Conservation (phyloP, 2,113 vertebrate species). For the Gnathonemus longibarbis region DNA sequence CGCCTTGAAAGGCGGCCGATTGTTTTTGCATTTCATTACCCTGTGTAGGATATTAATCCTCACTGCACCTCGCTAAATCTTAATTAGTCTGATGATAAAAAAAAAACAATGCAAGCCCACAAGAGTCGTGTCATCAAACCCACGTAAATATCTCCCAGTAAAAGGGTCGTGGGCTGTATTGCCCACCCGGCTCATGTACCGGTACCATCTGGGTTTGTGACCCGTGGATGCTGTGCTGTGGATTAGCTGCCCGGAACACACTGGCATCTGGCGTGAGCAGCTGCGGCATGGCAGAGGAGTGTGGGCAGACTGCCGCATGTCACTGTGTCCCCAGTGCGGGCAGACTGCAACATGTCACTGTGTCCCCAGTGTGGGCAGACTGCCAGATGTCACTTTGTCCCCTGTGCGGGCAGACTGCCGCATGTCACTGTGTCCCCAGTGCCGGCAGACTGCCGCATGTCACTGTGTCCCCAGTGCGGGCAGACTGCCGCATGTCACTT, state of each 20-base stretch:
- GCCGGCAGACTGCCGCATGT: neutral
- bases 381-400: neutral
- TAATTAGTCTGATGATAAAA: slow-evolving; percentile 43
- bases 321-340: neutral
- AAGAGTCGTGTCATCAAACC: slow-evolving; percentile 26
- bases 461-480: no score
- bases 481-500: no score
- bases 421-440: no score
- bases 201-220: neutral
- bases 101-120: slow-evolving; percentile 34
- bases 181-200: neutral
- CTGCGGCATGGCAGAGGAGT: neutral
- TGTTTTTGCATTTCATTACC: slow-evolving; percentile 37
- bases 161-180: neutral
- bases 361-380: neutral
- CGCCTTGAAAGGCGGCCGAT: slow-evolving; percentile 34
- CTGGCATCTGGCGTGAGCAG: neutral
- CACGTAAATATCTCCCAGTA: slow-evolving; percentile 21
- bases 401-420: neutral
- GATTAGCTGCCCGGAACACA: neutral
- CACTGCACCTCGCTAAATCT: slow-evolving; percentile 40
- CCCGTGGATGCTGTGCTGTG: neutral
- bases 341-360: neutral
- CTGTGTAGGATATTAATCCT: slow-evolving; percentile 45
- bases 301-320: neutral